Percentiles rank a stretch among this genome's conserved stretches.
phyloP scores from a whole-genome alignment of 2,797 vertebrate species.

The Okamejei kenojei region DNA sequence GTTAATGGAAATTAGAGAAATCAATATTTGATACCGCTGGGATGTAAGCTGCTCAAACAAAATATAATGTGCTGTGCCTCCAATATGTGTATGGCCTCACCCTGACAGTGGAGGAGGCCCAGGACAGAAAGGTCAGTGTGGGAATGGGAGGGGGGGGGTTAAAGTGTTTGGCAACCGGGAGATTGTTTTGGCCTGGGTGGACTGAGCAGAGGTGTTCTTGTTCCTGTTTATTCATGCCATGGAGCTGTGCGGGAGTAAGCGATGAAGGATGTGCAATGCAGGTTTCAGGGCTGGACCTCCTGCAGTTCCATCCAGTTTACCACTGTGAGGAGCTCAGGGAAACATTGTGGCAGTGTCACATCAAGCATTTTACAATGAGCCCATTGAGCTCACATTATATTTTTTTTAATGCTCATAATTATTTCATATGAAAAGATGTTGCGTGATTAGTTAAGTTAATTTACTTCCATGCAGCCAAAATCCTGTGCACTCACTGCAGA shows the following conservation, averaged over 20 bases:
- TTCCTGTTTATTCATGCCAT: background rate
- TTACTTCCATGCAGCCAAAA: background rate
- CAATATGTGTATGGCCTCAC: no score
- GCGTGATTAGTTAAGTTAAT: background rate
- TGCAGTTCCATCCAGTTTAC: background rate
- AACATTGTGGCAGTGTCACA: background rate
- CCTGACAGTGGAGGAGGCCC: no score
- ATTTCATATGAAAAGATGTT: background rate
- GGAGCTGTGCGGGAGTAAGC: background rate
- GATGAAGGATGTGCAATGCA: background rate
- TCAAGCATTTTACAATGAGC: background rate
- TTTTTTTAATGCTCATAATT: background rate
- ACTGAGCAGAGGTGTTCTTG: background rate
- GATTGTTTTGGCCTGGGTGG: no score
- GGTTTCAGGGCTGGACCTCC: background rate
- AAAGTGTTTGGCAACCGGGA: no score
- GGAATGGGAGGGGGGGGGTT: no score
- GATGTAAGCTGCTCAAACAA: no score
- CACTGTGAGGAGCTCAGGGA: background rate
- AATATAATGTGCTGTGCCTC: no score
- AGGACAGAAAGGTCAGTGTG: no score
- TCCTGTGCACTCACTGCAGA: background rate
- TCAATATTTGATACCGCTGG: no score
- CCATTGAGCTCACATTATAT: background rate
- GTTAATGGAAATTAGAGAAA: no score